A percentile compares a stretch with the other conserved stretches of the same genome.
Evolutionary conservation across 2,888 invertebrate species (phyloP).

Genomic region (Poecilobothrus nobilitatus): DNA sequence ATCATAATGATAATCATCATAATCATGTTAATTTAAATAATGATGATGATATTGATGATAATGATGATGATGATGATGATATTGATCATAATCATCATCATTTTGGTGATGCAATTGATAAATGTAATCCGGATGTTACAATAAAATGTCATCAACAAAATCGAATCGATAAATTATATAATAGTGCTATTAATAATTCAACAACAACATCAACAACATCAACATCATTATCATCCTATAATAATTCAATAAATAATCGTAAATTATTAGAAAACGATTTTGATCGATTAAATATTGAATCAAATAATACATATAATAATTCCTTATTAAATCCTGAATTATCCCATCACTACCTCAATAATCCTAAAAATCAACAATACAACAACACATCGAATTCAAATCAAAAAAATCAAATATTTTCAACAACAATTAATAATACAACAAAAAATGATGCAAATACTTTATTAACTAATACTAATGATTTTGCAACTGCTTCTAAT

Average conservation of each 20-base stretch:
- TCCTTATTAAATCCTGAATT: constrained; percentile 1
- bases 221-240: constrained; percentile 21
- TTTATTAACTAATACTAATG: neutral
- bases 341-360: neutral
- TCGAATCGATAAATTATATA: constrained; percentile 18
- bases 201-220: constrained; percentile 25
- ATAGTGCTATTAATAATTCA: constrained; percentile 15
- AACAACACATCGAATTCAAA: neutral
- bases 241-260: constrained; percentile 14
- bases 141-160: too few relatives aligned
- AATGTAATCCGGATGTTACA: constrained; percentile 30
- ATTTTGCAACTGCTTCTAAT: neutral
- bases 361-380: neutral
- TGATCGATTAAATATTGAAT: neutral
- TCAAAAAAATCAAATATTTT: neutral
- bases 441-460: neutral
- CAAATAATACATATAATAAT: neutral
- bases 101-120: constrained; percentile 33
- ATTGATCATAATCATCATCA: constrained; percentile 25
- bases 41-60: neutral
- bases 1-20: constrained; percentile 22
- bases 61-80: too few relatives aligned
- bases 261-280: neutral
- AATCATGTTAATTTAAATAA: too few relatives aligned
- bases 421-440: neutral